Evolutionary conservation across 2,797 vertebrate genomes (phyloP).

Genomic region (Sylvilagus floridanus): DNA sequence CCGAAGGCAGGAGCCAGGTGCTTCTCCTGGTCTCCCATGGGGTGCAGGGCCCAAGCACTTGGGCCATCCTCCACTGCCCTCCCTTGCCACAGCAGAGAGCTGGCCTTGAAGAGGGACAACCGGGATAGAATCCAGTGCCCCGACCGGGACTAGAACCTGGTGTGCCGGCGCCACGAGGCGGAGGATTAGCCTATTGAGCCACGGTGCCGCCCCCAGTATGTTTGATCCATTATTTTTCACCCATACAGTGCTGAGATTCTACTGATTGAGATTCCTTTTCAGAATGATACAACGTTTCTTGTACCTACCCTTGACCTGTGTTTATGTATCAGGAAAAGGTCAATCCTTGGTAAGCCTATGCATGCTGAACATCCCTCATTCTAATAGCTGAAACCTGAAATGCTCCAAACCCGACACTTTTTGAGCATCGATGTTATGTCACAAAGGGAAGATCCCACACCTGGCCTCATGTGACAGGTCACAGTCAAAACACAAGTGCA

Average conservation of each 20-base stretch:
- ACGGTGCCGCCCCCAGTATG: not conserved
- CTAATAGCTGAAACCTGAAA: not conserved
- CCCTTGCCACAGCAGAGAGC: no score
- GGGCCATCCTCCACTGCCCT: no score
- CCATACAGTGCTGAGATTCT: not conserved
- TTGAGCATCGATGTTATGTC: not conserved
- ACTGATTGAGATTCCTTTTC: not conserved
- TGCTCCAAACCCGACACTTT: not conserved
- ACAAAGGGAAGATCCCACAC: not conserved
- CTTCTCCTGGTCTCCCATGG: no score
- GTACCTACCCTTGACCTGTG: not conserved
- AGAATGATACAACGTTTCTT: not conserved
- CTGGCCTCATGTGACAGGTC: not conserved
- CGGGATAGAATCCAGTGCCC: no score
- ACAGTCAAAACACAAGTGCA: not conserved
- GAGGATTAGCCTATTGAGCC: no score
- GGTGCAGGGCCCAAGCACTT: no score
- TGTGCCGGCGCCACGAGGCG: no score
- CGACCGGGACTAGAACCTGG: no score
- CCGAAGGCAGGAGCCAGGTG: no score
- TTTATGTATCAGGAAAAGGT: not conserved
- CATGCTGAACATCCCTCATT: not conserved
- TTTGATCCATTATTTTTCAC: not conserved
- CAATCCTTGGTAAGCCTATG: not conserved
- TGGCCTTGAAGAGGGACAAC: no score